phyloP scores from a whole-genome alignment of 2,113 vertebrate species.

The Callionymus lyra region DNA sequence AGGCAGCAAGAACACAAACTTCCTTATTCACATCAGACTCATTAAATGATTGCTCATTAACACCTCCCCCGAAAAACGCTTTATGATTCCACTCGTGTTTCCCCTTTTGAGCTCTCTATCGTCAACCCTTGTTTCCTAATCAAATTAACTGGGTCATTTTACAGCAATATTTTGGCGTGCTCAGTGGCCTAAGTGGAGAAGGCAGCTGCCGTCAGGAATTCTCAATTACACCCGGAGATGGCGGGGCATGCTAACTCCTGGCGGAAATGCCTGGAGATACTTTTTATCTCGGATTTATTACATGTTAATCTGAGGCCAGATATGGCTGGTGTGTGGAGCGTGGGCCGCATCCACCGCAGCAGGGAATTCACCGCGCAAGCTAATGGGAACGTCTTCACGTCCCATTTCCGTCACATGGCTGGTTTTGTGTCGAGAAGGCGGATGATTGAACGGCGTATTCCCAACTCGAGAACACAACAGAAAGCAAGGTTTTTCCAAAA shows the following conservation, averaged over 20 bases:
- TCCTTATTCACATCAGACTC: slow-evolving; percentile 11
- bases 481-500: too few species aligned
- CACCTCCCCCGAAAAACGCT: slow-evolving; percentile 6
- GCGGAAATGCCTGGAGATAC: slow-evolving; percentile 5
- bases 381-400: too few species aligned
- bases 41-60: slow-evolving; percentile 28
- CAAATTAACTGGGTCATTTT: slow-evolving; percentile 56
- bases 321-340: too few species aligned
- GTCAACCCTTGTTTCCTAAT: slow-evolving; percentile 46
- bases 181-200: slow-evolving; percentile 31
- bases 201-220: slow-evolving; percentile 36
- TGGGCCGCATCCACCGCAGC: too few species aligned
- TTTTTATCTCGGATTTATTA: too few species aligned
- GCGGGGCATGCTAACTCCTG: slow-evolving; percentile 25
- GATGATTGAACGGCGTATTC: too few species aligned
- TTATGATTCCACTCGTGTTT: slow-evolving; percentile 31
- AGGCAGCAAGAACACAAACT: slow-evolving; percentile 12
- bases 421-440: too few species aligned
- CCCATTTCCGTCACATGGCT: too few species aligned
- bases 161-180: slow-evolving; percentile 32
- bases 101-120: slow-evolving; percentile 19
- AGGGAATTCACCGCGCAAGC: too few species aligned
- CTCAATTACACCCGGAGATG: slow-evolving; percentile 41
- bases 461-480: too few species aligned
- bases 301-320: too few species aligned